Evolutionary conservation across 2,797 vertebrate species (phyloP).

Genomic region (Acrossocheilus fasciatus): DNA sequence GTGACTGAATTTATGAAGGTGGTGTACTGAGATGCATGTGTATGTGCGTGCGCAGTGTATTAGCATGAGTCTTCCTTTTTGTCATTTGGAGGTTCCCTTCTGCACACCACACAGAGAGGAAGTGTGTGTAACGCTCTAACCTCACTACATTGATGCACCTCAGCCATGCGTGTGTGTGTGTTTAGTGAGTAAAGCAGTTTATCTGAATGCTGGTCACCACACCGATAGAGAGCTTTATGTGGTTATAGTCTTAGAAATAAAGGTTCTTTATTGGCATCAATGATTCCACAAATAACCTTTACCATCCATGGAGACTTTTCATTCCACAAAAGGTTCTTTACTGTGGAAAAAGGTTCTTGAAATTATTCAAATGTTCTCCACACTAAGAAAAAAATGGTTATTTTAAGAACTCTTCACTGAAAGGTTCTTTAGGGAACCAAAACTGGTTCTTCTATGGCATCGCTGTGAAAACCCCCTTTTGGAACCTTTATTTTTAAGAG

Average conservation of each 20-base stretch:
- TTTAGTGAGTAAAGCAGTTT: neutral
- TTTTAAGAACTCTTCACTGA: neutral
- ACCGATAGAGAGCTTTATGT: neutral
- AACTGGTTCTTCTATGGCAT: neutral
- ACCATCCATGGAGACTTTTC: neutral
- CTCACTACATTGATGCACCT: slow-evolving; percentile 16
- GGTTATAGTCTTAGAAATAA: neutral
- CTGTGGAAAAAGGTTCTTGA: neutral
- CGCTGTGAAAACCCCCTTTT: neutral
- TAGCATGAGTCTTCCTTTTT: slow-evolving; percentile 11
- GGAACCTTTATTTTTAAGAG: too few relatives aligned
- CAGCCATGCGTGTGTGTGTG: slow-evolving; percentile 2
- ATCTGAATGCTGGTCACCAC: slow-evolving; percentile 4
- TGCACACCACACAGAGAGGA: slow-evolving; percentile 34
- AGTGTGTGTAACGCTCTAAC: slow-evolving; percentile 42
- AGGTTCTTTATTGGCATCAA: neutral
- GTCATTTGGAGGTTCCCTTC: slow-evolving; percentile 38
- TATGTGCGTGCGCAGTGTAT: neutral
- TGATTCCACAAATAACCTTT: neutral
- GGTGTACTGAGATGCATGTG: slow-evolving; percentile 7
- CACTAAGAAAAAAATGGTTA: neutral
- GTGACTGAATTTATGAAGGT: neutral
- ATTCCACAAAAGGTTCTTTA: neutral
- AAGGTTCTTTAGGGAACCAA: neutral
- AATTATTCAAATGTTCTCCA: neutral